phyloP scores from a whole-genome alignment of 1,140 invertebrate species.

The Frieseomelitta varia region DNA sequence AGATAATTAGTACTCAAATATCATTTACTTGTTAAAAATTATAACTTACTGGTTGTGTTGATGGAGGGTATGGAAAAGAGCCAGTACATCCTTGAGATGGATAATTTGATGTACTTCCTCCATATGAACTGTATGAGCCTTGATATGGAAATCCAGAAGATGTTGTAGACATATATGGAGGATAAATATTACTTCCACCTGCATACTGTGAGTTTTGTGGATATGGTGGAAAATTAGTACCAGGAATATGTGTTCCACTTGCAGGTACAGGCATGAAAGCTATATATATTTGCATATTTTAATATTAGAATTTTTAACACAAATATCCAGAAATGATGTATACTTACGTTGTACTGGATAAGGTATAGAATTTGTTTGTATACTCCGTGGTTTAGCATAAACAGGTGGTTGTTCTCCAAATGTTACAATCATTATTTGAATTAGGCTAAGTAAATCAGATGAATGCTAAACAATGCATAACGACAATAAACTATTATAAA shows the following conservation, averaged over 20 bases:
- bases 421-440: constrained; percentile 95
- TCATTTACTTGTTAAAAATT: constrained; percentile 47
- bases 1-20: background rate
- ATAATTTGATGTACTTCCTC: constrained; percentile 67
- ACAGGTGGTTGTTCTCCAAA: constrained; percentile 98
- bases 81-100: constrained; percentile 73
- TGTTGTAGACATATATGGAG: constrained; percentile 79
- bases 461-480: constrained; percentile 84
- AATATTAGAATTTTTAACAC: background rate
- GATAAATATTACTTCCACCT: constrained; percentile 66
- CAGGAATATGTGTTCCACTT: constrained; percentile 65
- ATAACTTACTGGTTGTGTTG: constrained; percentile 71
- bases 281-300: constrained; percentile 49
- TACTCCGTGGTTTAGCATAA: constrained; percentile 87
- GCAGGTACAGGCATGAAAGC: constrained; percentile 86
- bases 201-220: constrained; percentile 71
- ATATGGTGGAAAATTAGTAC: constrained; percentile 71
- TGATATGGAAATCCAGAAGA: constrained; percentile 75
- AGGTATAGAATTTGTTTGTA: constrained; percentile 78
- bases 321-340: background rate
- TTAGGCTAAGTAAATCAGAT: constrained; percentile 92
- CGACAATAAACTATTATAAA: background rate
- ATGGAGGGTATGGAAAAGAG: constrained; percentile 70
- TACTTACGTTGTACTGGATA: constrained; percentile 85
- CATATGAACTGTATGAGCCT: constrained; percentile 69